Percentiles rank a stretch among this genome's conserved stretches.
Conservation (phyloP, 2,888 invertebrate species). For the Drosophila rubida region DNA sequence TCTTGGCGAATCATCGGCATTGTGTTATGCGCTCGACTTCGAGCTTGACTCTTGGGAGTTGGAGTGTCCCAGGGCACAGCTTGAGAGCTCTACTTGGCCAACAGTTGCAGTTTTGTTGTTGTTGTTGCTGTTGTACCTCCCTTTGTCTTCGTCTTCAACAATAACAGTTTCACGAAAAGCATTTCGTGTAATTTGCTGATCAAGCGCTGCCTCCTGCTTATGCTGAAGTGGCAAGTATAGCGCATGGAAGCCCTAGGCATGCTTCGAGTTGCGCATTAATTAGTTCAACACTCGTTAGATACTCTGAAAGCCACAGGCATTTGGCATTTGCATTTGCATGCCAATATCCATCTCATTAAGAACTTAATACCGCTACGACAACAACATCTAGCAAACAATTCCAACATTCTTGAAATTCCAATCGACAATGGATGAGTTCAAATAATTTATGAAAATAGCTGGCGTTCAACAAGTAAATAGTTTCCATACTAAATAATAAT, state of each 20-base stretch:
- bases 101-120: conserved; percentile 59
- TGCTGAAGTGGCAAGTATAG: conserved; percentile 13
- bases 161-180: conserved; percentile 43
- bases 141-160: conserved; percentile 37
- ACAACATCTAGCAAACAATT: conserved; percentile 28
- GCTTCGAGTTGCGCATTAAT: conserved; percentile 60
- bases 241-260: conserved; percentile 62
- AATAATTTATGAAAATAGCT: background rate
- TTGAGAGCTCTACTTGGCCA: conserved; percentile 60
- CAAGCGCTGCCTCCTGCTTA: conserved; percentile 19
- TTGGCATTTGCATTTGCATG: conserved; percentile 42
- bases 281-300: conserved; percentile 68
- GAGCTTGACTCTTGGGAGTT: conserved; percentile 22
- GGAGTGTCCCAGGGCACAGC: conserved; percentile 63
- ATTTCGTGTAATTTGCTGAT: conserved; percentile 64
- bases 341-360: conserved; percentile 28
- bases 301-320: conserved; percentile 78
- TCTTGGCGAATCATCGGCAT: conserved; percentile 74
- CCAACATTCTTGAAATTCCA: conserved; percentile 60
- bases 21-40: conserved; percentile 40
- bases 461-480: too few species aligned
- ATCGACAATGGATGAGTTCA: conserved; percentile 8
- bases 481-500: too few species aligned
- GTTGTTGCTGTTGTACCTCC: conserved; percentile 10
- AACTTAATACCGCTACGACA: conserved; percentile 58